Evolutionary conservation across 2,797 vertebrate genomes (phyloP).

Genomic region (Cyprinodon diabolis): DNA sequence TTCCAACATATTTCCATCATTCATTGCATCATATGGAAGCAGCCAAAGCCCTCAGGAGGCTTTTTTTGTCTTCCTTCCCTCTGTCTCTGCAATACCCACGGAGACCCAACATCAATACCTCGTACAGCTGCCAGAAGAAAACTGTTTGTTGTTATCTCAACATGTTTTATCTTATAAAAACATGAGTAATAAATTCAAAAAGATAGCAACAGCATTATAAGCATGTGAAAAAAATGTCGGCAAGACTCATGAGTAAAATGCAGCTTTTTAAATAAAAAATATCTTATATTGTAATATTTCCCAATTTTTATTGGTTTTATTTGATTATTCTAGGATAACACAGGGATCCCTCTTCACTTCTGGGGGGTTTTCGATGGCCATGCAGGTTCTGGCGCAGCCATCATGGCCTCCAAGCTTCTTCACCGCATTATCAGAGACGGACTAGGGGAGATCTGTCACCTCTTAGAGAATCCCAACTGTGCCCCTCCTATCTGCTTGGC

Average conservation of each 20-base stretch:
- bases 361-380: slow-evolving; percentile 98
- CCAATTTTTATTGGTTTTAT: not conserved
- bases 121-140: not conserved
- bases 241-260: not conserved
- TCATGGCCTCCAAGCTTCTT: slow-evolving; percentile 91
- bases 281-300: too few relatives aligned
- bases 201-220: not conserved
- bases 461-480: slow-evolving; percentile 85
- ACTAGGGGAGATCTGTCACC: slow-evolving; percentile 89
- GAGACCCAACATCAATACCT: not conserved
- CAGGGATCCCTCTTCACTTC: slow-evolving; percentile 89
- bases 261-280: not conserved
- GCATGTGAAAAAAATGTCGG: not conserved
- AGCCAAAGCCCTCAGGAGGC: not conserved
- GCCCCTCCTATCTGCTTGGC: slow-evolving; percentile 90
- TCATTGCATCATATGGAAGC: slow-evolving; percentile 11
- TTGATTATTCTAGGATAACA: slow-evolving; percentile 74
- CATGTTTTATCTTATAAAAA: not conserved
- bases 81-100: not conserved
- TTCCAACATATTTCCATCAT: slow-evolving; percentile 19
- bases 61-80: too few relatives aligned
- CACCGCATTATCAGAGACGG: slow-evolving; percentile 92
- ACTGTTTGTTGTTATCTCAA: not conserved
- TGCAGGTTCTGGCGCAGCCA: slow-evolving; percentile 91
- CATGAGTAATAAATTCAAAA: not conserved